Conservation (phyloP, 2,888 invertebrate genomes). For the Melanostoma mellinum region DNA sequence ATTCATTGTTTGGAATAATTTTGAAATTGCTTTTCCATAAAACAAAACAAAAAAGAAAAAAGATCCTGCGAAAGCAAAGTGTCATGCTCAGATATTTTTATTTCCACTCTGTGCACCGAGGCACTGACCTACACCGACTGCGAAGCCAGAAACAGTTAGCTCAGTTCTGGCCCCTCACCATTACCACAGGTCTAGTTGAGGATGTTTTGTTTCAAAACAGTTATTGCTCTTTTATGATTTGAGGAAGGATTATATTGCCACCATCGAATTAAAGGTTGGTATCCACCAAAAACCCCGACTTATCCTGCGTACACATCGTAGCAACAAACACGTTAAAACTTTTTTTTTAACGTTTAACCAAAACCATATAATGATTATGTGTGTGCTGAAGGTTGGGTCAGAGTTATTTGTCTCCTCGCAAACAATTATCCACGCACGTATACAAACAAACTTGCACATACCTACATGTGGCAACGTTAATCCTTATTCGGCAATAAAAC, state of each 20-base stretch:
- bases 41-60: neutral
- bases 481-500: slow-evolving; percentile 57
- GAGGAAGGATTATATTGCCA: slow-evolving; percentile 43
- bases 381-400: slow-evolving; percentile 13
- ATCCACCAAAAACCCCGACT: slow-evolving; percentile 15
- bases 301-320: neutral
- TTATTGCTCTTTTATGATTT: slow-evolving; percentile 24
- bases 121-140: too few species aligned
- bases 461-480: slow-evolving; percentile 31
- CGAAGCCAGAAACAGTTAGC: too few species aligned
- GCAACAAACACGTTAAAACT: slow-evolving; percentile 39
- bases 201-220: slow-evolving; percentile 37
- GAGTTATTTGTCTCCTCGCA: slow-evolving; percentile 50
- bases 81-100: neutral
- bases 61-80: neutral
- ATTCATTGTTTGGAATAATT: neutral
- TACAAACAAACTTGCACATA: neutral
- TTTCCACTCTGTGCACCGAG: neutral
- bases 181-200: neutral
- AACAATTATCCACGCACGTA: slow-evolving; percentile 37
- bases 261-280: slow-evolving; percentile 46
- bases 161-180: neutral
- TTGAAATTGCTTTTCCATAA: neutral
- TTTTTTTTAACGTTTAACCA: slow-evolving; percentile 17
- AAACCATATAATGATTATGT: slow-evolving; percentile 29